A percentile compares a stretch with the other conserved stretches of the same genome.
Conservation (phyloP, 2,113 vertebrate genomes). For the Cynocephalus volans region DNA sequence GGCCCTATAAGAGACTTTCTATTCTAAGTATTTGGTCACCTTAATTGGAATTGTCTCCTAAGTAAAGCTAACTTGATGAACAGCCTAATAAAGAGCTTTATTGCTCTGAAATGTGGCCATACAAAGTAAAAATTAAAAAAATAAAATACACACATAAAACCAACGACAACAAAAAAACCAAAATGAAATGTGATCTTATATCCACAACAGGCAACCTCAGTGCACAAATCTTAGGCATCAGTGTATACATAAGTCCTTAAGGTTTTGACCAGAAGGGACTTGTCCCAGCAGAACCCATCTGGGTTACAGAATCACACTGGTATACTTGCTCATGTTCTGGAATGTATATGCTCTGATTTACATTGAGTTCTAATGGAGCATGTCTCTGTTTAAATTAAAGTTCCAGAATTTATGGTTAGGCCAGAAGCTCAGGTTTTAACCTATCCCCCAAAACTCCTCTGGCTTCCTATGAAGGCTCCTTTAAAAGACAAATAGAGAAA, state of each 20-base stretch:
- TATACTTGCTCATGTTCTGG: background rate
- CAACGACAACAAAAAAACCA: no score
- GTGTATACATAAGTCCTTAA: background rate
- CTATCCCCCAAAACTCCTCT: background rate
- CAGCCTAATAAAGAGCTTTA: background rate
- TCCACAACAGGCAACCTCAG: background rate
- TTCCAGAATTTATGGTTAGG: background rate
- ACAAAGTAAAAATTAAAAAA: no score
- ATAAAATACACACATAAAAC: no score
- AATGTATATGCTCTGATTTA: background rate
- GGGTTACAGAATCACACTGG: background rate
- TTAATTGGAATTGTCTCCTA: background rate
- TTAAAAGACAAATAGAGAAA: background rate
- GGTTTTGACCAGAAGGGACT: background rate
- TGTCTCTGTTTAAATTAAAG: conserved; percentile 13
- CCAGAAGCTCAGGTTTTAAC: background rate
- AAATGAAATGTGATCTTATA: background rate
- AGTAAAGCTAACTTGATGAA: background rate
- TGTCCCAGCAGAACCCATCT: background rate
- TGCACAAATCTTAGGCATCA: background rate
- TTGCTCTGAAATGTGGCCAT: background rate
- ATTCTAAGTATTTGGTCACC: background rate
- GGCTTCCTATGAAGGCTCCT: background rate
- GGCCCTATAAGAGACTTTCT: background rate
- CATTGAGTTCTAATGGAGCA: background rate